Evolutionary conservation across 2,113 vertebrate species (phyloP), one percentile per base, ranked within the genome.

Genomic region (Hemicordylus capensis): DNA sequence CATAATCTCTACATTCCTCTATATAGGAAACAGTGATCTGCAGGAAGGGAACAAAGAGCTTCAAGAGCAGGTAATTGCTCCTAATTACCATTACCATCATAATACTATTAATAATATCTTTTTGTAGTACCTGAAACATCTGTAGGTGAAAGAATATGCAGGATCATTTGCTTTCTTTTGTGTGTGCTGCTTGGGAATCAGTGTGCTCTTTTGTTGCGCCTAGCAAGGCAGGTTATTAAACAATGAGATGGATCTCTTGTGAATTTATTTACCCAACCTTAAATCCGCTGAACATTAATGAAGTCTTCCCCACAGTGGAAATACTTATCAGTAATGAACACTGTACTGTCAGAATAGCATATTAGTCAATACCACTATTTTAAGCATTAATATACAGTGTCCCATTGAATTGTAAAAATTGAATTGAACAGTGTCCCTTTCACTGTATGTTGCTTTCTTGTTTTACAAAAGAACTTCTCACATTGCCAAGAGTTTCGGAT

Each of bases 141-240:
- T 91, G 63, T 87, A 87, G 84, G 78, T 44, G 26, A 80, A 72
- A 87, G 56, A 76, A 84, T 85, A 87, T 39, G 24, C 61, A 82
- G 64, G 76, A 92, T 81, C 42, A 80, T 84, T 91, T 90, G 17
- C 58, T 88, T 34, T 80, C 20, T 39, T 91, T 88, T 80, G 31
- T 91, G 44, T 86, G 42, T 84, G 39, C n/a, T 88, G 37, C 51
- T 90, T 90, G 39, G 84, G 74, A 69, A 85, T 89, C n/a, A 67
- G 70, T 63, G 34, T 89, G 70, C 85, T 87, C 42, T 24, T 66
- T 85, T 89, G 86, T 26, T 81, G 85, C 48, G 10, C 87, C 74
- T 77, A 66, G 76, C 83, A 81, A 84, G 91, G 74, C n/a, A 90
- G 11, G 26, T 81, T 92, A 80, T 92, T 93, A 89, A 92, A 75